Evolutionary conservation across 2,113 vertebrate genomes (phyloP), one percentile per base, ranked within the genome.

Genomic region (Campylorhamphus procurvoides): DNA sequence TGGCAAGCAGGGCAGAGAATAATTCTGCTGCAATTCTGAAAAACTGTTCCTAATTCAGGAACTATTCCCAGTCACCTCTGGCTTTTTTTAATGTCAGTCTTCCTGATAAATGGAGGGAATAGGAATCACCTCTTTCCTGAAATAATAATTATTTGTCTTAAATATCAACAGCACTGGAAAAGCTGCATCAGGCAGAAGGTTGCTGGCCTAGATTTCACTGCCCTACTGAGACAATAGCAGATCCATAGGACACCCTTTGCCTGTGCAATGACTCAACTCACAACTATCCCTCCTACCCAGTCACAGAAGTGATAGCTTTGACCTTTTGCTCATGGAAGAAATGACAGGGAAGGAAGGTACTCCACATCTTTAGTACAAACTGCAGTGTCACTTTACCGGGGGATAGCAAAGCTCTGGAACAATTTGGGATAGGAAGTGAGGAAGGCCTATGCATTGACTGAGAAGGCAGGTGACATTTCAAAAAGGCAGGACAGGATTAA

Each of bases 291-390:
- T 95, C 91, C 90, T 55, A 87, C 86, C 63, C 76, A 73, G 93
- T 10, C 75, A 29, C 64, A 71, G 18, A 60, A 94, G 39, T 72
- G 81, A 90, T 85, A 88, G 64, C 84, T 95, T 94, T 96, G 94
- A 94, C 96, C 78, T 96, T 94, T 93, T 72, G 89, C 68, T 81
- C 62, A 49, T 95, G 94, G 94, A 97, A 95, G 91, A 96, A 96
- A 95, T 92, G 73, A 96, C 59, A 86, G 63, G n/a, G 78, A 84
- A 82, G 76, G 63, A 87, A 80, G 71, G 40, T 89, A 58, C 63
- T 84, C 81, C 24, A 55, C 80, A 55, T 47, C 59, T 75, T 62
- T 73, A 73, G 35, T n/a, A 56, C 1, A 18, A 91, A 93, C 53
- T 49, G 28, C 53, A 75, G 94, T 95, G 90, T 96, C 69, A 73